phyloP scores from a whole-genome alignment of 2,113 vertebrate genomes.

The Oreochromis aureus region DNA sequence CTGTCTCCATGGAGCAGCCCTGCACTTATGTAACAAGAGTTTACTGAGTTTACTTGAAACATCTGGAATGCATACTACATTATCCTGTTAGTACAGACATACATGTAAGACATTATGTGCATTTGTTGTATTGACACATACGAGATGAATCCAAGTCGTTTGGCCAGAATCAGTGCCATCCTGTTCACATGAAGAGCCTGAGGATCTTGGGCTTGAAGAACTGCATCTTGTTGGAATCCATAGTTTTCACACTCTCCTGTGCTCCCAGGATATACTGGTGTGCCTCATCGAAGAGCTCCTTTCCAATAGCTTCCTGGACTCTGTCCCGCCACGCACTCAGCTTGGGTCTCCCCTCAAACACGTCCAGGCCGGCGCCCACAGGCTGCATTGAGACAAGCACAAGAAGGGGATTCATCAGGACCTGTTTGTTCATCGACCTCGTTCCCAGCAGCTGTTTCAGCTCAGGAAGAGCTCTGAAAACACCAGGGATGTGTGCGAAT shows the following conservation, averaged over 20 bases:
- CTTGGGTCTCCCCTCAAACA: conserved; percentile 69
- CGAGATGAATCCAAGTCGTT: not conserved
- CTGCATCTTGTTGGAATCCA: conserved; percentile 45
- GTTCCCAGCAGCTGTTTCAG: not conserved
- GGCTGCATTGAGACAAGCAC: conserved; percentile 49
- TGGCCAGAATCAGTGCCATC: not conserved
- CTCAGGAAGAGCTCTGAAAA: not conserved
- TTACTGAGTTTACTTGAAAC: not conserved
- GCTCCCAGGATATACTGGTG: conserved; percentile 51
- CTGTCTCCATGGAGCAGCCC: not conserved
- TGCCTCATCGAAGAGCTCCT: conserved; percentile 61
- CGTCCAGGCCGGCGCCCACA: conserved; percentile 64
- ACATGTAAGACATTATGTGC: rapidly evolving
- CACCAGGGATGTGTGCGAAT: not conserved
- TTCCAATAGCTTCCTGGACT: conserved; percentile 47
- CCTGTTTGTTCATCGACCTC: not conserved
- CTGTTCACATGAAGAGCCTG: conserved; percentile 47
- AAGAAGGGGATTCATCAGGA: not conserved
- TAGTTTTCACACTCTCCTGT: conserved; percentile 21
- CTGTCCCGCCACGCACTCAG: conserved; percentile 64
- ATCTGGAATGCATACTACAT: not conserved
- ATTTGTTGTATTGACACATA: not conserved
- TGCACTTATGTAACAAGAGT: not conserved
- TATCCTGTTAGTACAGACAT: not conserved
- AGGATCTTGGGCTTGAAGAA: conserved; percentile 54